Percentiles rank a stretch among this genome's conserved stretches.
phyloP scores from a whole-genome alignment of 2,797 vertebrate species.

The Sarcoramphus papa region DNA sequence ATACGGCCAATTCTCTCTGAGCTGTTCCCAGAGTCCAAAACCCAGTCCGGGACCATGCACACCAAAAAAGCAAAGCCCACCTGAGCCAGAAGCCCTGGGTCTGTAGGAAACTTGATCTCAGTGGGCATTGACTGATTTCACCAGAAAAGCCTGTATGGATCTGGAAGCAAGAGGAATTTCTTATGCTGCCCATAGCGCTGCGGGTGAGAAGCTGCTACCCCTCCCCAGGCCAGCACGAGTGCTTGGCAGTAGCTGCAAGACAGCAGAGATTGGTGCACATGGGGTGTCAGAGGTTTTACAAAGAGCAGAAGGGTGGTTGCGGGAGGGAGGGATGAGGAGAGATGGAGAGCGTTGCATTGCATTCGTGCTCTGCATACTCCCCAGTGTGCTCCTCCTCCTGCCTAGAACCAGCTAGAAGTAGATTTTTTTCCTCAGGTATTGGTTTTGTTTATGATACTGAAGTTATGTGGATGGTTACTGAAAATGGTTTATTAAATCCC shows the following conservation, averaged over 20 bases:
- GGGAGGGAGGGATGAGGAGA: not conserved
- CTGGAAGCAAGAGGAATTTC: not conserved
- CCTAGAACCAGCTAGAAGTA: not conserved
- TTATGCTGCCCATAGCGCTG: accelerated
- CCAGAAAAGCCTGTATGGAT: not conserved
- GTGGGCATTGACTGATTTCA: not conserved
- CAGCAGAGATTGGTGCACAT: accelerated
- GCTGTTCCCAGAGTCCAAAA: not conserved
- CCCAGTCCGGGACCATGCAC: accelerated
- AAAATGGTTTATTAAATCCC: not conserved
- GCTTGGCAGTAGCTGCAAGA: not conserved
- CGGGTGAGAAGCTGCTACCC: accelerated
- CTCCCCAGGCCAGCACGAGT: not conserved
- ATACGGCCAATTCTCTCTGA: not conserved
- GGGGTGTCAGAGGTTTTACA: not conserved
- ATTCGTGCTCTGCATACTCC: not conserved
- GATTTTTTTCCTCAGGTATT: not conserved
- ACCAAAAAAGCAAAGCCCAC: not conserved
- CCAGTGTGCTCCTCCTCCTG: not conserved
- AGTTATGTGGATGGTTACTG: not conserved
- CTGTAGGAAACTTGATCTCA: not conserved
- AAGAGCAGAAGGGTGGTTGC: not conserved
- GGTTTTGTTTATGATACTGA: not conserved
- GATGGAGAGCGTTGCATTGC: accelerated
- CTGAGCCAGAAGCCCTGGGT: not conserved